Evolutionary conservation across 2,888 invertebrate species (phyloP), one percentile per base, ranked within the genome.

Genomic region (Euspilapteryx auroguttella): DNA sequence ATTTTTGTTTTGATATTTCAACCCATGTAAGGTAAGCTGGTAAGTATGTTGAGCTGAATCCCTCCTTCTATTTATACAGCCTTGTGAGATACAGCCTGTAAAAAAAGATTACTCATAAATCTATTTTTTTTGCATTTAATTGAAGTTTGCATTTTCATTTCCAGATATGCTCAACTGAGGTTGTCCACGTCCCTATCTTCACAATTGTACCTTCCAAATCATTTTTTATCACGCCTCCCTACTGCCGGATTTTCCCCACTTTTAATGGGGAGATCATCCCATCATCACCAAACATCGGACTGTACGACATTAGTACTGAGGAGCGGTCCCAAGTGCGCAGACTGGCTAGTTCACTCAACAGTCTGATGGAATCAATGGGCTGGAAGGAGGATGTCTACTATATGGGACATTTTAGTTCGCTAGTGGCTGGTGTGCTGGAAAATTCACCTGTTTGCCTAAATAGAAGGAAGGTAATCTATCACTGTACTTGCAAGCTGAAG

Each of bases 311-410:
- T 25, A 50, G 54, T 2, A 40, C 37, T 33, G 56, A 63, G 4
- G 68, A 78, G 32, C 57, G 73, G 25, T 55, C 64, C 3, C 49
- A 54, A 34, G 57, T 76, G 0, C 41, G 73, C 26, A 63, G 79
- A 33, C 38, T 80, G 20, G 76, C 78, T 1, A 66, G 71, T 37
- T 59, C 76, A 10, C 40, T 80, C 3, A 75, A 82, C 34, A 77
- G 71, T 32, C 48, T 82, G 47, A 44, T 83, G 34, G 75, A 80
- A 15, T 73, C 78, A 10, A 65, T 85, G 53, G 77, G 80, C 37
- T 65, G 81, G 5, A 79, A 75, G 34, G 85, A 86, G 40, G 86
- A 86, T 44, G 62, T 85, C 13, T 86, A 78, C 42, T 80, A 78
- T 27, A 53, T 86, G 42, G 87, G 87, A 3, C 63, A 73, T 14